Percentiles rank a stretch among this genome's conserved stretches.
Conservation (phyloP, 2,888 invertebrate genomes). For the Scotopteryx bipunctaria region DNA sequence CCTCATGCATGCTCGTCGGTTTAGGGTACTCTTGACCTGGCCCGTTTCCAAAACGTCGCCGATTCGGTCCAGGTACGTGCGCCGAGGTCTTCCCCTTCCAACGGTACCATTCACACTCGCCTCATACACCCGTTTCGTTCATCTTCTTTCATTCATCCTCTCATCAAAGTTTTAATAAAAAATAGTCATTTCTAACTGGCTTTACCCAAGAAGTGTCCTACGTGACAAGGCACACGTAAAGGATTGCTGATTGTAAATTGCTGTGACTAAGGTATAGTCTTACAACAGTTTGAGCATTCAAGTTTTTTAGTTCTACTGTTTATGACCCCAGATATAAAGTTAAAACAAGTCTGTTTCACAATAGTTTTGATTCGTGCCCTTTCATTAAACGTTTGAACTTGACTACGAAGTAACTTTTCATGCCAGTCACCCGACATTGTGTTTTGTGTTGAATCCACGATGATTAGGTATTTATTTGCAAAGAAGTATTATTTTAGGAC, state of each 20-base stretch:
- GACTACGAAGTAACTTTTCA: neutral
- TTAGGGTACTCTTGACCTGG: too few relatives aligned
- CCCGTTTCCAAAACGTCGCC: too few relatives aligned
- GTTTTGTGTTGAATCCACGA: neutral
- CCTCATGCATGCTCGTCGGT: too few relatives aligned
- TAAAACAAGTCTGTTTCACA: neutral
- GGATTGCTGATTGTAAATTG: neutral
- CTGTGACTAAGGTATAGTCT: neutral
- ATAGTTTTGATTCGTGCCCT: too few relatives aligned
- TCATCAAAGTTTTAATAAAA: too few relatives aligned
- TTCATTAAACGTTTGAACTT: neutral
- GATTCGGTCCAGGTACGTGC: too few relatives aligned
- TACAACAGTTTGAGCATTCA: neutral
- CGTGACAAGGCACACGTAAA: slow-evolving; percentile 21
- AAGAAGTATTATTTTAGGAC: slow-evolving; percentile 2
- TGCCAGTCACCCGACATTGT: neutral
- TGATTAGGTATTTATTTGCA: slow-evolving; percentile 3
- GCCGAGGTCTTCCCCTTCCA: too few relatives aligned
- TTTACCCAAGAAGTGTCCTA: too few relatives aligned
- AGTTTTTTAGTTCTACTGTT: neutral
- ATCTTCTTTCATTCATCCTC: too few relatives aligned
- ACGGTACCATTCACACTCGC: too few relatives aligned
- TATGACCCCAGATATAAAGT: neutral
- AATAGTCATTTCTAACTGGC: too few relatives aligned
- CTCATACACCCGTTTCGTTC: too few relatives aligned